A percentile compares a stretch with the other conserved stretches of the same genome.
These are phyloP conservation scores for Beaufortia kweichowensis DNA, from an alignment of 2,113 vertebrate species.

Conservation along the genomic window DNA sequence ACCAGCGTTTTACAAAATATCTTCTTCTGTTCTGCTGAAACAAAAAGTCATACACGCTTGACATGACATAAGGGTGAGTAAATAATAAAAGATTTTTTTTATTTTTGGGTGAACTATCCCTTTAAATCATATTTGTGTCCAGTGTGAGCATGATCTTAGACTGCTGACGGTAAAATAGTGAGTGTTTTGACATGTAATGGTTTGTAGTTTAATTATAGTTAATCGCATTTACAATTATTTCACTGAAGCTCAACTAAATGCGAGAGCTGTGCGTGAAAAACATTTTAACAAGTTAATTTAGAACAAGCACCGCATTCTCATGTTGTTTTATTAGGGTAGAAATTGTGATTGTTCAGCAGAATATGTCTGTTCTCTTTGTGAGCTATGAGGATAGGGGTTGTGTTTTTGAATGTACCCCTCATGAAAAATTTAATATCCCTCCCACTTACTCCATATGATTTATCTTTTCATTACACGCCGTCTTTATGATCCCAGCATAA, in stretches of 20 bases:
- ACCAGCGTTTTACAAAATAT: too few relatives aligned
- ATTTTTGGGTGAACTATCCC: too few relatives aligned
- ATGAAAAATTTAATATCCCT: conserved; percentile 56
- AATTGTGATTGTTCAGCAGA: conserved; percentile 56
- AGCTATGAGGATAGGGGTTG: conserved; percentile 26
- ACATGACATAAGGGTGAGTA: too few relatives aligned
- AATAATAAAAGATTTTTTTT: too few relatives aligned
- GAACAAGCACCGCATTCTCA: background rate
- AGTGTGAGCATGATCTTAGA: background rate
- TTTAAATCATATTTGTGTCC: background rate
- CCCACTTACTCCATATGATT: conserved; percentile 53
- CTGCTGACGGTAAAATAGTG: background rate
- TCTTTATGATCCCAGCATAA: conserved; percentile 54
- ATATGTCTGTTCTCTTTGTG: conserved; percentile 30
- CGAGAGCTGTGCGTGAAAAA: background rate
- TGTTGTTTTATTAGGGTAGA: conserved; percentile 44
- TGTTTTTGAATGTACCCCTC: conserved; percentile 48
- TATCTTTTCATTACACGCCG: conserved; percentile 55
- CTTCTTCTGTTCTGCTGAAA: too few relatives aligned
- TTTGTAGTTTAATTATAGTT: background rate
- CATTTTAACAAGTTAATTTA: conserved; percentile 33
- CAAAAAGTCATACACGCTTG: too few relatives aligned
- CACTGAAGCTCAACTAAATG: conserved; percentile 19
- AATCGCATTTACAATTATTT: background rate
- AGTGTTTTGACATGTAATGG: conserved; percentile 18